phyloP scores from a whole-genome alignment of 1,140 invertebrate genomes.

The Coenobita brevimanus region DNA sequence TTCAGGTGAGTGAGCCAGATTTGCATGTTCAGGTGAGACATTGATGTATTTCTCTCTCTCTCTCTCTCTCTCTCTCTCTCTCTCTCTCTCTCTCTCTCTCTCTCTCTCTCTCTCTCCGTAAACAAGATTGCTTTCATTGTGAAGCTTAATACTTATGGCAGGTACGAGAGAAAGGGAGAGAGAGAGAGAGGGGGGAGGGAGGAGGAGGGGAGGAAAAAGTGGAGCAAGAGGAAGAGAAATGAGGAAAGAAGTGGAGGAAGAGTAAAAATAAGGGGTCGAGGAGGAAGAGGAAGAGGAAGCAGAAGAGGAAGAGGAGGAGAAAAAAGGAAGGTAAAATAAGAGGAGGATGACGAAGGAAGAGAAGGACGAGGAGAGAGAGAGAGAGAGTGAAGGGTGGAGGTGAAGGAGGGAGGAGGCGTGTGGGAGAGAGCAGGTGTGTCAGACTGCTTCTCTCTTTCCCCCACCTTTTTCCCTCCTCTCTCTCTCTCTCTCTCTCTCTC shows the following conservation, averaged over 20 bases:
- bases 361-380: no score
- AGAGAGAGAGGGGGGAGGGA: background rate
- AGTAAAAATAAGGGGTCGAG: no score
- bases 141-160: background rate
- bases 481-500: no score
- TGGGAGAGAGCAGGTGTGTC: background rate
- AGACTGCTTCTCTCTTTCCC: no score
- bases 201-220: background rate
- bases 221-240: background rate
- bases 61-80: constrained; percentile 1
- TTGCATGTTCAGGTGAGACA: background rate
- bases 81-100: constrained; percentile 33
- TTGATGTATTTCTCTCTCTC: constrained; percentile 10
- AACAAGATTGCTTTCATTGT: background rate
- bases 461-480: no score
- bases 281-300: no score
- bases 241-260: no score
- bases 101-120: constrained; percentile 11
- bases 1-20: background rate
- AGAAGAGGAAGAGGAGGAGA: no score
- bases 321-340: no score
- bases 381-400: background rate
- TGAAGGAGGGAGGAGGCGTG: background rate
- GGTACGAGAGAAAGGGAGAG: background rate
- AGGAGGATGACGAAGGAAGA: no score